Conservation (phyloP, 2,888 invertebrate species). For the Caenorhabditis auriculariae region DNA sequence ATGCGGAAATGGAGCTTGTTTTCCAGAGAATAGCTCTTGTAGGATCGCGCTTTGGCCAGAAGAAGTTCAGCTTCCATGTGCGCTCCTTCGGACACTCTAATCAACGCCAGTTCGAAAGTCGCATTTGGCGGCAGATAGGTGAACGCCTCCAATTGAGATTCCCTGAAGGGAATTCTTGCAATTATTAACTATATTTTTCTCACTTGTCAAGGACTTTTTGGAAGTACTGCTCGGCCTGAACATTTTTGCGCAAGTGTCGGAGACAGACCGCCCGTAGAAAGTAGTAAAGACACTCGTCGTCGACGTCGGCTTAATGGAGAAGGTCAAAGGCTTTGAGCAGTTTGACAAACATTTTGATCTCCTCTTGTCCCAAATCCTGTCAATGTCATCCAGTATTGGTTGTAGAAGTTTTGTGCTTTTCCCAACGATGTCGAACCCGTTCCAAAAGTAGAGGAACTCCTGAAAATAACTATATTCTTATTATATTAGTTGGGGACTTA, state of each 20-base stretch:
- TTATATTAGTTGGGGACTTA: slow-evolving; percentile 53
- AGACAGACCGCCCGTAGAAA: slow-evolving; percentile 82
- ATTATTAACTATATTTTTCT: not conserved
- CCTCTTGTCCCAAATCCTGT: slow-evolving; percentile 39
- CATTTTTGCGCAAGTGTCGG: slow-evolving; percentile 76
- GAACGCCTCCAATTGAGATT: slow-evolving; percentile 76
- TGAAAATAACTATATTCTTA: slow-evolving; percentile 39
- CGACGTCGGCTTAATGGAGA: slow-evolving; percentile 27
- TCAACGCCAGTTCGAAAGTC: slow-evolving; percentile 80
- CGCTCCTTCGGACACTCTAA: slow-evolving; percentile 74
- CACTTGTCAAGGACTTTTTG: slow-evolving; percentile 70
- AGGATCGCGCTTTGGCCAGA: slow-evolving; percentile 75
- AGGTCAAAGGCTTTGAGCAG: not conserved
- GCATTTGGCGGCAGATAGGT: slow-evolving; percentile 83
- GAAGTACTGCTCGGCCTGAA: slow-evolving; percentile 78
- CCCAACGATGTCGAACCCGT: slow-evolving; percentile 81
- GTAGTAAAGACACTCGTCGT: slow-evolving; percentile 69
- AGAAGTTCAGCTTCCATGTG: slow-evolving; percentile 72
- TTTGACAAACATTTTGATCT: slow-evolving; percentile 47
- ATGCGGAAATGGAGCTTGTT: slow-evolving; percentile 61
- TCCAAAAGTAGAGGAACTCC: slow-evolving; percentile 90
- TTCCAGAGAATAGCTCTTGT: slow-evolving; percentile 56
- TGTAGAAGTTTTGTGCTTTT: slow-evolving; percentile 70
- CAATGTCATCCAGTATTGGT: slow-evolving; percentile 64
- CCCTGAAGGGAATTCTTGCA: slow-evolving; percentile 57